Evolutionary conservation across 2,888 invertebrate genomes (phyloP).

Genomic region (Drosophila longiperda): DNA sequence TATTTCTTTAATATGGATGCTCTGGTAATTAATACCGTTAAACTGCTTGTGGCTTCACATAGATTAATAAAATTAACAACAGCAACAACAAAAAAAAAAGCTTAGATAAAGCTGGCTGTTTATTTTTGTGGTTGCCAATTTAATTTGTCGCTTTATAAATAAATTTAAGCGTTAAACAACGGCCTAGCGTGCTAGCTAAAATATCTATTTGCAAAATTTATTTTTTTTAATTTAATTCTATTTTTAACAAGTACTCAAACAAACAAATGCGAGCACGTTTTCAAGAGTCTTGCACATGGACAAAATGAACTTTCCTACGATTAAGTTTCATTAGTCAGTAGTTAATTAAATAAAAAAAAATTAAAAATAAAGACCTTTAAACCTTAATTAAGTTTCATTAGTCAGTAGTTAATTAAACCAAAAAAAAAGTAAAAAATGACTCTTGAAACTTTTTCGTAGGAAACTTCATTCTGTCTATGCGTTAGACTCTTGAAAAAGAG

Average conservation of each 20-base stretch:
- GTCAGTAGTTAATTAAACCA: not conserved
- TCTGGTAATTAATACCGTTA: conserved; percentile 59
- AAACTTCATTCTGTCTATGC: no score
- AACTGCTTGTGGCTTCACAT: conserved; percentile 30
- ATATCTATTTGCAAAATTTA: not conserved
- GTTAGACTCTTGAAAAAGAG: not conserved
- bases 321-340: not conserved
- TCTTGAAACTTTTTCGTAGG: no score
- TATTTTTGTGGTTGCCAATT: conserved; percentile 8
- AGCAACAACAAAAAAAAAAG: conserved; percentile 5
- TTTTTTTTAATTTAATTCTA: not conserved
- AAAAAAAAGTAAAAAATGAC: no score
- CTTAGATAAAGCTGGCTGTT: conserved; percentile 2
- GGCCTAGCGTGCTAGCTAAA: not conserved
- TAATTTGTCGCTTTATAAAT: conserved; percentile 22
- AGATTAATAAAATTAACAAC: not conserved
- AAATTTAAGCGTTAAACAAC: conserved; percentile 25
- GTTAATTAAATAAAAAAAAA: not conserved
- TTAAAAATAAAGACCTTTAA: no score
- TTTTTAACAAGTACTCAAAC: not conserved
- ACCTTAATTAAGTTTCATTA: not conserved
- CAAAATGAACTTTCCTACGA: not conserved
- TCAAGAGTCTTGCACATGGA: no score
- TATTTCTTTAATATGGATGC: conserved; percentile 15
- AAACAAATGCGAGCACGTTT: not conserved